These are phyloP conservation scores for Tetranychus cinnabarinus DNA, from an alignment of 1,140 invertebrate species.

Conservation along the genomic window DNA sequence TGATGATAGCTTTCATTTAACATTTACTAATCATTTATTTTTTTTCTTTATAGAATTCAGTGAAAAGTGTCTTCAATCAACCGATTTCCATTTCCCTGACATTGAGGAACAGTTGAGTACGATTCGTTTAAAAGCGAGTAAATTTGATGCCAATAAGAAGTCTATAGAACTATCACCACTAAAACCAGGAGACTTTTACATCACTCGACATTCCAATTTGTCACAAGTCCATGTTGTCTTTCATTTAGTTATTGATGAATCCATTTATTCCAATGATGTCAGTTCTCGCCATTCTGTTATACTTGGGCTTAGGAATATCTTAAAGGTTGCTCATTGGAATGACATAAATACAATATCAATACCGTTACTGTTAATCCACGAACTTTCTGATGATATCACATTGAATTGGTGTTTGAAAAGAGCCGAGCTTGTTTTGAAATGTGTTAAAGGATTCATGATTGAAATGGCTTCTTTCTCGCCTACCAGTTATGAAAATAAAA, in stretches of 20 bases:
- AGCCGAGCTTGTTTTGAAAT: constrained; percentile 90
- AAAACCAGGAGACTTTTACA: constrained; percentile 71
- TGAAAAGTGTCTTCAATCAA: constrained; percentile 27
- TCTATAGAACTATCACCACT: not conserved
- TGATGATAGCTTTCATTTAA: not conserved
- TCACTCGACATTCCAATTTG: constrained; percentile 85
- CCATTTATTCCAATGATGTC: constrained; percentile 43
- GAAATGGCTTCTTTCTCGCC: constrained; percentile 64
- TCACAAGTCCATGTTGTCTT: constrained; percentile 80
- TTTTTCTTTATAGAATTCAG: constrained; percentile 22
- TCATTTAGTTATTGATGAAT: constrained; percentile 61
- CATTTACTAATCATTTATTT: not conserved
- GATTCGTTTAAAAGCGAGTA: not conserved
- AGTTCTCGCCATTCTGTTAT: constrained; percentile 82
- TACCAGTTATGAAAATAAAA: constrained; percentile 67
- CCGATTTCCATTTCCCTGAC: constrained; percentile 68
- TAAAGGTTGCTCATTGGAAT: constrained; percentile 75
- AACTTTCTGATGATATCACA: constrained; percentile 52
- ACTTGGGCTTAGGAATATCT: constrained; percentile 71
- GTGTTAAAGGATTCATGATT: constrained; percentile 98
- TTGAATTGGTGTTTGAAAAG: constrained; percentile 81
- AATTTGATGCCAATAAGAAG: not conserved
- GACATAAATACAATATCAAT: constrained; percentile 80
- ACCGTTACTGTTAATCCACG: constrained; percentile 69
- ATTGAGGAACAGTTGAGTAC: constrained; percentile 52